phyloP scores from a whole-genome alignment of 2,888 invertebrate genomes.

The Bimastos eiseni region DNA sequence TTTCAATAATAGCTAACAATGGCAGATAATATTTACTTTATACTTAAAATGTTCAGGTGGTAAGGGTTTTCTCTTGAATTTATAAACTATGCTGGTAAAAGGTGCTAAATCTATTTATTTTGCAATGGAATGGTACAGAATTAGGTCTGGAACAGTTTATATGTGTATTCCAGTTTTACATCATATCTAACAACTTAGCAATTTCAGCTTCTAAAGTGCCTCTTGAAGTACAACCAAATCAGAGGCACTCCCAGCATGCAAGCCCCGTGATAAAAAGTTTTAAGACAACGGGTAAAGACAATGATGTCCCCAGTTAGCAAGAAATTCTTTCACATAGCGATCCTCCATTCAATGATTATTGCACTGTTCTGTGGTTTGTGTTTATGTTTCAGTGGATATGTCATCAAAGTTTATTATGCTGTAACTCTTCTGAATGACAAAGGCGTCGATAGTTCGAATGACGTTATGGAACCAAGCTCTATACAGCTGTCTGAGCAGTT shows the following conservation, averaged over 20 bases:
- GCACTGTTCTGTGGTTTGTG: neutral
- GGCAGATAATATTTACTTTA: neutral
- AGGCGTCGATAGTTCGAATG: neutral
- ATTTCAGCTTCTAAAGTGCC: too few relatives aligned
- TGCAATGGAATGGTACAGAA: neutral
- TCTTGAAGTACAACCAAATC: too few relatives aligned
- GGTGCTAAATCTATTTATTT: neutral
- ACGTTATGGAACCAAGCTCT: neutral
- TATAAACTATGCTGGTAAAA: neutral
- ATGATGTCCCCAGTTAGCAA: too few relatives aligned
- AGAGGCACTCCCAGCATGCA: too few relatives aligned
- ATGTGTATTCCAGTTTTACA: neutral
- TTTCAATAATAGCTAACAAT: neutral
- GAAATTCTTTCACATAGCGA: neutral
- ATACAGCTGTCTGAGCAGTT: slow-evolving; percentile 17
- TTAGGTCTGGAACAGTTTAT: neutral
- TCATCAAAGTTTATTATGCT: neutral
- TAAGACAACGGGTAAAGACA: too few relatives aligned
- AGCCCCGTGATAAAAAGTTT: too few relatives aligned
- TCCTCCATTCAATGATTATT: neutral
- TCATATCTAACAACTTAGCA: too few relatives aligned
- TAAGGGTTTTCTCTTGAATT: neutral
- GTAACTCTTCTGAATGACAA: neutral
- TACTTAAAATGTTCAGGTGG: neutral
- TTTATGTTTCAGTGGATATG: slow-evolving; percentile 1